Conservation (phyloP, 2,113 vertebrate genomes). For the Fukomys damarensis region DNA sequence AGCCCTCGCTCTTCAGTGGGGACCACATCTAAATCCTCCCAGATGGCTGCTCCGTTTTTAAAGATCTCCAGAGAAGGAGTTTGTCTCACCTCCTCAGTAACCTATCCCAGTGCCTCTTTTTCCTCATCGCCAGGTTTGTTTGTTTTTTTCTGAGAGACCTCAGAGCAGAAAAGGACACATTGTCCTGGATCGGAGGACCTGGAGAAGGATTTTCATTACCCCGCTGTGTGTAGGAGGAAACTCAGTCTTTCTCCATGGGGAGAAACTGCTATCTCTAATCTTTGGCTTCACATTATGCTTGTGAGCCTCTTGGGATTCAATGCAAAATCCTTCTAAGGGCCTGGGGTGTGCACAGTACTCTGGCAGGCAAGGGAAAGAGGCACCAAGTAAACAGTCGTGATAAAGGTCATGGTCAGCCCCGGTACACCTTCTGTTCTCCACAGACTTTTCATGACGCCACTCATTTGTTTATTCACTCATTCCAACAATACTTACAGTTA, state of each 20-base stretch:
- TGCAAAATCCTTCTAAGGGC: not conserved
- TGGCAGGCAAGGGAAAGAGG: not conserved
- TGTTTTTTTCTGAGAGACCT: not conserved
- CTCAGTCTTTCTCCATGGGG: not conserved
- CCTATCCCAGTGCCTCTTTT: slow-evolving; percentile 62
- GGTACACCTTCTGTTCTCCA: not conserved
- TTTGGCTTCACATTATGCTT: not conserved
- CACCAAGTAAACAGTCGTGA: too few relatives aligned
- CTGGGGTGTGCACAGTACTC: not conserved
- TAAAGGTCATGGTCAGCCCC: not conserved
- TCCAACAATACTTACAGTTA: not conserved
- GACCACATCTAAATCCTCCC: slow-evolving; percentile 71
- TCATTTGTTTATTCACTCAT: not conserved
- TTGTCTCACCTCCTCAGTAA: slow-evolving; percentile 75
- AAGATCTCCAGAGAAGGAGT: slow-evolving; percentile 74
- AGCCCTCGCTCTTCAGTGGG: slow-evolving; percentile 18
- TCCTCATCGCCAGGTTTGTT: slow-evolving; percentile 53
- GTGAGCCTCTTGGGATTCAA: not conserved
- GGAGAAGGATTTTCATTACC: not conserved
- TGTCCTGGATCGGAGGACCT: not conserved
- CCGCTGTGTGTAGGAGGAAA: not conserved
- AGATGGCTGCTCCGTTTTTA: slow-evolving; percentile 80
- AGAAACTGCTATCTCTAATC: not conserved
- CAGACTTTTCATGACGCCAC: fast-evolving
- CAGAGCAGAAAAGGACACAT: not conserved